Evolutionary conservation across 2,797 vertebrate species (phyloP).

Genomic region (Argya squamiceps): DNA sequence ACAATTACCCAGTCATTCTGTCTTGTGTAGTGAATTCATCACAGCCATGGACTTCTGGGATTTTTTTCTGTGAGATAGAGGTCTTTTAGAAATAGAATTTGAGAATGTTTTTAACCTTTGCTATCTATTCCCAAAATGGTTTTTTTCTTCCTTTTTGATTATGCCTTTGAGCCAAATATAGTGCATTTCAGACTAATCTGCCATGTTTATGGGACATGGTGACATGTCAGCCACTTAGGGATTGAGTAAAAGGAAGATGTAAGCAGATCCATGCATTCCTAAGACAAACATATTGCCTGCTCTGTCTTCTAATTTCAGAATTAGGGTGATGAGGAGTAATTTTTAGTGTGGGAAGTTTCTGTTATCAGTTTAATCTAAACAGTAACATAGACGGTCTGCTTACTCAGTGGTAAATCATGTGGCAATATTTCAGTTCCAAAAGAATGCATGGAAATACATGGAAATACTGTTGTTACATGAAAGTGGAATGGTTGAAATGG

Average conservation of each 20-base stretch:
- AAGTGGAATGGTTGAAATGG: not conserved
- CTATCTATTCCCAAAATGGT: not conserved
- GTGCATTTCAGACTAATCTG: not conserved
- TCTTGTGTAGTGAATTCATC: not conserved
- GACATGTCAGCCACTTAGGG: not conserved
- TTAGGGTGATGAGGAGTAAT: not conserved
- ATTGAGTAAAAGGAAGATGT: not conserved
- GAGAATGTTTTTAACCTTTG: not conserved
- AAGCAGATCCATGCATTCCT: not conserved
- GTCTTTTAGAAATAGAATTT: not conserved
- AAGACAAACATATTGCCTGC: not conserved
- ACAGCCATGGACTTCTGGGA: not conserved
- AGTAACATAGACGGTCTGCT: not conserved
- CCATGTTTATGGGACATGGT: not conserved
- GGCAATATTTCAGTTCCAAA: not conserved
- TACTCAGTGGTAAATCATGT: not conserved
- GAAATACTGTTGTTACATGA: not conserved
- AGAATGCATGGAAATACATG: not conserved
- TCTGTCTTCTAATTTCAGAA: not conserved
- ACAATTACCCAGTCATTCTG: not conserved
- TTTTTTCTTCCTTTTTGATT: not conserved
- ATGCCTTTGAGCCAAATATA: not conserved
- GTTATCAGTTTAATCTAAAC: not conserved
- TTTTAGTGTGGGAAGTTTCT: slow-evolving; percentile 16
- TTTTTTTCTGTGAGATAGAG: not conserved